A percentile compares a stretch with the other conserved stretches of the same genome.
phyloP scores from a whole-genome alignment of 2,888 invertebrate species.

The Ichneumoninae sp. region DNA sequence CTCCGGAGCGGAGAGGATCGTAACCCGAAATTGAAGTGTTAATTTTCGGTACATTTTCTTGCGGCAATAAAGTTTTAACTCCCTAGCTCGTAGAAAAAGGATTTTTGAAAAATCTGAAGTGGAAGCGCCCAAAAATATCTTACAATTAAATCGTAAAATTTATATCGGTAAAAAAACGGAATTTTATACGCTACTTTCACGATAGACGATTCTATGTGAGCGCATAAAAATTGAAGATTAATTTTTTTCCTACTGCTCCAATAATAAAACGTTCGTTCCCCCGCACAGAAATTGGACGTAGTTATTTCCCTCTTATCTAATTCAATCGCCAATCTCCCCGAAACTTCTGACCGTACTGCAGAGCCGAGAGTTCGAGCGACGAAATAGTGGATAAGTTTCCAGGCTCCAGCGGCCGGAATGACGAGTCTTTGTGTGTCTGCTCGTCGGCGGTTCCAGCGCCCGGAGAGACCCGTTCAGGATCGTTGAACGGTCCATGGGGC shows the following conservation, averaged over 20 bases:
- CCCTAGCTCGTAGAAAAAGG: neutral
- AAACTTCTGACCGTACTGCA: neutral
- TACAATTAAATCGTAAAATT: neutral
- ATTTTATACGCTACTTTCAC: neutral
- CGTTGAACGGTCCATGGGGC: slow-evolving; percentile 67
- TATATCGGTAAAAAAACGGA: neutral
- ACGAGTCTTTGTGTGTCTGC: slow-evolving; percentile 79
- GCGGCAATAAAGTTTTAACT: neutral
- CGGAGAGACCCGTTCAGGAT: slow-evolving; percentile 68
- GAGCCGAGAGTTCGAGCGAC: neutral
- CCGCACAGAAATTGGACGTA: neutral
- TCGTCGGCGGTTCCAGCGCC: slow-evolving; percentile 72
- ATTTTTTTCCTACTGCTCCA: neutral
- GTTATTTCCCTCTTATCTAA: neutral
- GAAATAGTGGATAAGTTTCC: slow-evolving; percentile 40
- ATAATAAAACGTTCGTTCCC: neutral
- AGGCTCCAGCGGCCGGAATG: slow-evolving; percentile 72
- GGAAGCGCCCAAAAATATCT: neutral
- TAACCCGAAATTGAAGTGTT: neutral
- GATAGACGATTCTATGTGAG: neutral
- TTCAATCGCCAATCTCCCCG: neutral
- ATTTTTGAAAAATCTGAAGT: neutral
- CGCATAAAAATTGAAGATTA: no score
- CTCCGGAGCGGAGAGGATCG: neutral
- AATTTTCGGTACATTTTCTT: neutral